Evolutionary conservation across 2,113 vertebrate genomes (phyloP).

Genomic region (Cottus gobio): DNA sequence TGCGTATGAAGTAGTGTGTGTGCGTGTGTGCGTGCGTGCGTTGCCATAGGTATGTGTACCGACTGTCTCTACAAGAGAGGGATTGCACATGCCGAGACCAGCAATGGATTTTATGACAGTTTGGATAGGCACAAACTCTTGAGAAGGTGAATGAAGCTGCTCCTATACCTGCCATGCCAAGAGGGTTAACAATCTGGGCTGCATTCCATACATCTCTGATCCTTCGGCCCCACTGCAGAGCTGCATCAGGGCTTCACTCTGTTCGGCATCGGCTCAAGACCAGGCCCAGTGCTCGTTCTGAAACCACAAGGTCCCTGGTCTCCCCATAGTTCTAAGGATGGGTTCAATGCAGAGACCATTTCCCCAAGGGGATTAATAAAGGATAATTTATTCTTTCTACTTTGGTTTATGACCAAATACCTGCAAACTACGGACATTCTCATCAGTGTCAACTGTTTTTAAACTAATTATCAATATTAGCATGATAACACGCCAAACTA

Average conservation of each 20-base stretch:
- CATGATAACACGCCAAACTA: background rate
- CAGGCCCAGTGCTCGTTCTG: too few relatives aligned
- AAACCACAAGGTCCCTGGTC: too few relatives aligned
- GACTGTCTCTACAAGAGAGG: slow-evolving; percentile 21
- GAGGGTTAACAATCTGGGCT: slow-evolving; percentile 40
- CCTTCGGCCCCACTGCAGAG: slow-evolving; percentile 25
- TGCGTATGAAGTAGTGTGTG: slow-evolving; percentile 39
- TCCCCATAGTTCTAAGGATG: too few relatives aligned
- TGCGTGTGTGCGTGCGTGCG: background rate
- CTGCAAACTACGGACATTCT: background rate
- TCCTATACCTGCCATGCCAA: slow-evolving; percentile 40
- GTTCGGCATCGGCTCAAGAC: slow-evolving; percentile 8
- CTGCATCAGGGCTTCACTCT: slow-evolving; percentile 18
- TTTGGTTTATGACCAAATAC: background rate
- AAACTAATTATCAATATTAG: background rate
- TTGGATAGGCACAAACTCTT: slow-evolving; percentile 50
- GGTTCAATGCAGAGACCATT: too few relatives aligned
- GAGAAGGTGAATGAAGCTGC: slow-evolving; percentile 48
- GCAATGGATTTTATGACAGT: slow-evolving; percentile 53
- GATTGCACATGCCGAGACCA: slow-evolving; percentile 45
- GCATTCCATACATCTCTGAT: slow-evolving; percentile 24
- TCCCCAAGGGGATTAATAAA: too few relatives aligned
- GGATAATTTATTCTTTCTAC: too few relatives aligned
- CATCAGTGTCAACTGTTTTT: background rate
- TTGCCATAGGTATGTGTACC: slow-evolving; percentile 10